phyloP scores from a whole-genome alignment of 2,113 vertebrate genomes.

The Paramisgurnus dabryanus region DNA sequence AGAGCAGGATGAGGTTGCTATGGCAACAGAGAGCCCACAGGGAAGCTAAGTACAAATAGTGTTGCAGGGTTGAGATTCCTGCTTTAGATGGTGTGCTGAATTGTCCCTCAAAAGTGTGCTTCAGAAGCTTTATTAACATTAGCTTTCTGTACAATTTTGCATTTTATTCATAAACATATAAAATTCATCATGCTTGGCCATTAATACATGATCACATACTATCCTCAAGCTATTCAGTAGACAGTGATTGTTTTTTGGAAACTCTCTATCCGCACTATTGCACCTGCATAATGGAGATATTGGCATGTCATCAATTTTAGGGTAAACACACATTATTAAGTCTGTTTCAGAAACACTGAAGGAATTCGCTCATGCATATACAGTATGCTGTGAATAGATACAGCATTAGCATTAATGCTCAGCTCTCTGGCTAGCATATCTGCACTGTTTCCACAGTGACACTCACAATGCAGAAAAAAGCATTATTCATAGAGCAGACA shows the following conservation, averaged over 20 bases:
- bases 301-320: not conserved
- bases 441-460: not conserved
- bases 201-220: not conserved
- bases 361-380: not conserved
- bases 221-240: not conserved
- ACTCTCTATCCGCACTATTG: not conserved
- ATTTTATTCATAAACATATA: not conserved
- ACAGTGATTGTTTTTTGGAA: not conserved
- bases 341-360: not conserved
- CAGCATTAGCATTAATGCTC: too few relatives aligned
- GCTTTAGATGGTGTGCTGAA: constrained; percentile 5
- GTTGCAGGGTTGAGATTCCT: constrained; percentile 32
- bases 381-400: not conserved
- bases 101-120: constrained; percentile 19
- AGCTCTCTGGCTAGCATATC: not conserved
- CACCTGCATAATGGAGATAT: constrained; percentile 18
- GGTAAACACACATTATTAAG: not conserved
- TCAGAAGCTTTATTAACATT: constrained; percentile 10
- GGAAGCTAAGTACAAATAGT: constrained; percentile 50
- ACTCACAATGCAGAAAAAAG: constrained; percentile 8
- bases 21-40: constrained; percentile 58
- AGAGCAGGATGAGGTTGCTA: constrained; percentile 55
- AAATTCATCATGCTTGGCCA: not conserved
- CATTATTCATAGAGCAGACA: not conserved
- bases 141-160: not conserved